Base-by-base conservation (phyloP, 37 sponge, comb jelly and placozoan genomes). In the Ianthella basta region DNA sequence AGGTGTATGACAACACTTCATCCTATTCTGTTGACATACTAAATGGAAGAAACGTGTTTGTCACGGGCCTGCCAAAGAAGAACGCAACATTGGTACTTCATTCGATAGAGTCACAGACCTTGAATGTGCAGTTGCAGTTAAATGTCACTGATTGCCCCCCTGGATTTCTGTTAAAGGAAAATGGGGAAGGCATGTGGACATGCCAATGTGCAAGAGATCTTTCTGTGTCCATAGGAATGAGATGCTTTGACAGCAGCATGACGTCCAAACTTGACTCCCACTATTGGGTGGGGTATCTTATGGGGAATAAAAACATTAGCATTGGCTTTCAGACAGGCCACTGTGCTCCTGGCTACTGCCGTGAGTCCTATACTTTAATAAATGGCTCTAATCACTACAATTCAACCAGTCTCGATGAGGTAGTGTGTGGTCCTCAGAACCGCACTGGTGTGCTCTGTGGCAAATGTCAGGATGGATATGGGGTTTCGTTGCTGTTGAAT, bases 381-480 rank as follows among this genome's bases (percentile, higher is more conserved):
- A n/a, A 38, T n/a, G 54, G 78, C 44, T 75, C 53, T 53, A 3
- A 53, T 41, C 78, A 75, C 25, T 75, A 53, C 54, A 75, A 50
- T 75, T 44, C 12, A 14, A 40, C 78, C 44, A 23, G 24, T 19
- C 54, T 75, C 21, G 16, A 41, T 41, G n/a, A 75, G n/a, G 21
- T 24, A 20, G 53, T 75, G 18, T 75, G 78, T 75, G 78, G 78
- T 1, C 53, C 53, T 23, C 41, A 41, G 53, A 18, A 50, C 39
- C 78, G 78, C 25, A 75, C 41, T 4, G 78, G 78, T 0, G 78
- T 75, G 0, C 15, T 75, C 2, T 75, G 78, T 23, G 78, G 78
- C 12, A 24, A 41, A 20, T 75, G 78, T 10, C 1, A 75, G 25
- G 25, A 38, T 1, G 78, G 54, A 4, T 75, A 41, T 69, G 70